Base-by-base conservation (phyloP, 2,113 vertebrate genomes). In the Antennarius striatus region DNA sequence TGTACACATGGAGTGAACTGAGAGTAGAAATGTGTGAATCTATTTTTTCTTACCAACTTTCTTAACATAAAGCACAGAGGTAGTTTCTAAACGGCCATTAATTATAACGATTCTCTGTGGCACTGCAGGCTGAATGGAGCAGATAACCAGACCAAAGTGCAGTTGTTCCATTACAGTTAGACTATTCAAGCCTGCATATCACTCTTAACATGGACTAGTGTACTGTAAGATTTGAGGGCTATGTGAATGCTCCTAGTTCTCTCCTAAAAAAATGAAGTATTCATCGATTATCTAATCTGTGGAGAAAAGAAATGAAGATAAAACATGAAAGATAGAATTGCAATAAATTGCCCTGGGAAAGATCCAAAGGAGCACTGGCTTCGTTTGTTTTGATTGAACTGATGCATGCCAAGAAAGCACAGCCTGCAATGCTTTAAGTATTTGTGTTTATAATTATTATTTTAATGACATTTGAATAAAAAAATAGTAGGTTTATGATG, bases 1-100 rank as follows among this genome's bases (percentile, higher is more conserved):
- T 22, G 29, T 56, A 22, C 2, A 39, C 1, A 0, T 10, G 4
- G 43, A 39, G n/a, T 28, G 2, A 28, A 10, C 7, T 1, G 10
- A 51, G 32, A 45, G 39, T 28, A 7, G 28, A 16, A 17, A 30
- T 15, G 39, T 53, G 49, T 56, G 28, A 61, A 56, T 32, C 15
- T 2, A 30, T 63, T 56, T 42, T 36, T 59, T 50, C 53, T 36
- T 60, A 32, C 17, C 36, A 53, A 15, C 7, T 57, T 57, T 58
- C 54, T 67, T 15, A 11, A 17, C 49, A 28, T 48, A 28, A 70
- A 61, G 46, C 28, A 45, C 17, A 29, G 48, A 30, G 42, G 54
- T 63, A 17, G 29, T 32, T 53, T 73, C 36, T 45, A 60, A 79
- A 64, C 64, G 49, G 70, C 13, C 39, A 63, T 63, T 73, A 63